Conservation (phyloP, 1,140 invertebrate species). For the Aphelinus certus region DNA sequence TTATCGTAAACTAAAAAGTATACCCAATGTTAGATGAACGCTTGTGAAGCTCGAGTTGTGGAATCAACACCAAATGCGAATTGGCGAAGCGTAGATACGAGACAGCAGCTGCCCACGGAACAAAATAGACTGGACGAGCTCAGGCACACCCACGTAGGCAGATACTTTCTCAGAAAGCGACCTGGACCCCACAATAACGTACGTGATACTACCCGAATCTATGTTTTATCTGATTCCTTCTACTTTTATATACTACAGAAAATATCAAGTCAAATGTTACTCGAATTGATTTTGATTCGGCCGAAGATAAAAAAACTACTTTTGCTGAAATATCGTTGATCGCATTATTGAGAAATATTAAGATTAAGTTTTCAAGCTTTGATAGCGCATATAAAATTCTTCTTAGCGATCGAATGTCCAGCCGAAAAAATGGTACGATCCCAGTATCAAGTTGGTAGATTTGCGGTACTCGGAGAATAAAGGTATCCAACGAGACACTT, state of each 20-base stretch:
- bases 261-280: no score
- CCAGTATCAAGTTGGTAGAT: not conserved
- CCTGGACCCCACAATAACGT: not conserved
- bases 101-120: not conserved
- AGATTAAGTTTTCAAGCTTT: no score
- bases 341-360: no score
- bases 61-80: not conserved
- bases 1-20: no score
- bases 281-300: no score
- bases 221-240: no score
- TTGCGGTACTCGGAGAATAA: not conserved
- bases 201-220: not conserved
- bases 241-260: no score
- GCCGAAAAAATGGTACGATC: conserved; percentile 9
- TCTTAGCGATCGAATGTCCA: not conserved
- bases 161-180: conserved; percentile 30
- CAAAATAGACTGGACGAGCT: conserved; percentile 5
- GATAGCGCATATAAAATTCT: not conserved
- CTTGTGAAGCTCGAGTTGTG: no score
- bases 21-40: no score
- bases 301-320: no score
- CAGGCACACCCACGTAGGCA: not conserved
- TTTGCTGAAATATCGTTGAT: no score
- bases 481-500: not conserved
- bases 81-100: no score